Conservation (phyloP, 2,888 invertebrate species). For the Leptura quadrifasciata region DNA sequence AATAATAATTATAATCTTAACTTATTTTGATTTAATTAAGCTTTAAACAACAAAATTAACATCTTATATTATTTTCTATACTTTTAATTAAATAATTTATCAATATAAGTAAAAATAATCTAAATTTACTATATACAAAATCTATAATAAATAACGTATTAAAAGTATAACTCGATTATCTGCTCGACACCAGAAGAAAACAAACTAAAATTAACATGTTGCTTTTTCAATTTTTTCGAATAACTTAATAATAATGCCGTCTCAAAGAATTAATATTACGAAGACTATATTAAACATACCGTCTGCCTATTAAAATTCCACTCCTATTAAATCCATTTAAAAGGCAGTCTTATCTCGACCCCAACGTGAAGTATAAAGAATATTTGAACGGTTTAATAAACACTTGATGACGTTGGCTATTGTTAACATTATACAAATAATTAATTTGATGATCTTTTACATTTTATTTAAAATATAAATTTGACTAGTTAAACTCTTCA, state of each 20-base stretch:
- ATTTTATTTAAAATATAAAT: neutral
- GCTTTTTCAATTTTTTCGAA: no score
- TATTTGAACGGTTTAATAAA: constrained; percentile 1
- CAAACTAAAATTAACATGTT: no score
- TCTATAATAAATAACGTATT: no score
- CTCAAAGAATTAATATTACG: neutral
- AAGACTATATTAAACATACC: neutral
- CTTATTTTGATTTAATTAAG: no score
- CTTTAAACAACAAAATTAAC: no score
- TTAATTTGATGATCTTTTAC: neutral
- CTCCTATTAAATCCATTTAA: neutral
- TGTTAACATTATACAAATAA: neutral
- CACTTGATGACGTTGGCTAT: neutral
- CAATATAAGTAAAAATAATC: no score
- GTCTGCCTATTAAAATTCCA: neutral
- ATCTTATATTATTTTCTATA: no score
- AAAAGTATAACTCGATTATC: no score
- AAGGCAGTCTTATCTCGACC: neutral
- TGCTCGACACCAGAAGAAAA: no score
- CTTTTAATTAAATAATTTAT: no score
- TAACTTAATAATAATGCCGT: neutral
- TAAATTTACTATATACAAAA: no score
- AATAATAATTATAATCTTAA: no score
- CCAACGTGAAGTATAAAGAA: neutral
- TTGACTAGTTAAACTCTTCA: neutral